Conservation (phyloP, 2,888 invertebrate genomes). For the Orthosia incerta region DNA sequence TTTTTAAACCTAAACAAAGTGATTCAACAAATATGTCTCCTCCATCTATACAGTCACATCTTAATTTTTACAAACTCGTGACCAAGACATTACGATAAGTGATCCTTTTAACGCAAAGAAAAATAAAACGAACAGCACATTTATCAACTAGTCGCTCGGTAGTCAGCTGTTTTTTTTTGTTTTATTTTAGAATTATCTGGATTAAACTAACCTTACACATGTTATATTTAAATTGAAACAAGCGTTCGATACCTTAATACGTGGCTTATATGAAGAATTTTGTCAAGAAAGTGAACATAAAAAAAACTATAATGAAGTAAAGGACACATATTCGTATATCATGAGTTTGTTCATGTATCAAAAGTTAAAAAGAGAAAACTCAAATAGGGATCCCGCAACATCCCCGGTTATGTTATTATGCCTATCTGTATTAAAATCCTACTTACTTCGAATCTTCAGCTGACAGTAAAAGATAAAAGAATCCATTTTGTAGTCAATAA, state of each 20-base stretch:
- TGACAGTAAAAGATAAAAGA: conserved; percentile 38
- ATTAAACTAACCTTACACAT: conserved; percentile 54
- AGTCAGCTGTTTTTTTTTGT: conserved; percentile 41
- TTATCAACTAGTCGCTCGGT: conserved; percentile 64
- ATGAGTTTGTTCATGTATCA: neutral
- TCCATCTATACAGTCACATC: conserved; percentile 49
- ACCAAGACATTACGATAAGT: conserved; percentile 61
- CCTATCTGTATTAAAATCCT: conserved; percentile 48
- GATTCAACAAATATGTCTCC: conserved; percentile 58
- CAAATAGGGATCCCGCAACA: conserved; percentile 1
- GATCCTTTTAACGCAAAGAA: conserved; percentile 61
- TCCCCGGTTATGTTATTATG: conserved; percentile 11
- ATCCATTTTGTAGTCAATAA: conserved; percentile 51
- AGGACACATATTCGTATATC: neutral
- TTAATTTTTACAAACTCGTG: conserved; percentile 62
- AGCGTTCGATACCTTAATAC: conserved; percentile 34
- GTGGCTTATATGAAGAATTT: neutral
- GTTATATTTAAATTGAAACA: conserved; percentile 31
- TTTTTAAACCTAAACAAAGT: conserved; percentile 35
- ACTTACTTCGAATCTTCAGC: conserved; percentile 21
- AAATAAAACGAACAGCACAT: conserved; percentile 58
- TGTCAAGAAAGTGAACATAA: neutral
- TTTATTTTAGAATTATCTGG: conserved; percentile 57
- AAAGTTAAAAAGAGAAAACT: neutral
- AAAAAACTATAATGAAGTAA: neutral